phyloP scores from a whole-genome alignment of 1,140 invertebrate species.

The Stenopsyche tienmushanensis region DNA sequence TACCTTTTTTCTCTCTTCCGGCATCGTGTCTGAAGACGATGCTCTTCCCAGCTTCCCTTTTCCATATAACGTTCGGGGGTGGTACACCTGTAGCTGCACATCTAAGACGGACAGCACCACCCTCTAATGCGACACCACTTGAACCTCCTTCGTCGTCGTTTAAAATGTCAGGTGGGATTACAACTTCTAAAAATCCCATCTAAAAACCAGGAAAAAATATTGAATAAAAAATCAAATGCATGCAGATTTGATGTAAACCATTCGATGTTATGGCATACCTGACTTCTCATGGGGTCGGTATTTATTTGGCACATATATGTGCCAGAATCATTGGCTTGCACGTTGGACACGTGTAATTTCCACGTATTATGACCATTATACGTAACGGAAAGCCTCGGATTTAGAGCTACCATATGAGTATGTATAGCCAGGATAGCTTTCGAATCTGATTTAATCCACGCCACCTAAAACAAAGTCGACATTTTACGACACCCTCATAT shows the following conservation, averaged over 20 bases:
- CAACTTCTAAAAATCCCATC: slow-evolving; percentile 79
- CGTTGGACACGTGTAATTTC: slow-evolving; percentile 84
- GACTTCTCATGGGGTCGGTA: slow-evolving; percentile 81
- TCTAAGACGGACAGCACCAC: slow-evolving; percentile 72
- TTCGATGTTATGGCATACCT: slow-evolving; percentile 57
- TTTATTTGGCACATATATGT: slow-evolving; percentile 90
- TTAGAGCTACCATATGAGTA: slow-evolving; percentile 85
- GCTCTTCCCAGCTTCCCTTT: slow-evolving; percentile 70
- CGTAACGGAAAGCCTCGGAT: slow-evolving; percentile 78
- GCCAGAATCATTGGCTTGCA: slow-evolving; percentile 84
- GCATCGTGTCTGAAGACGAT: slow-evolving; percentile 69
- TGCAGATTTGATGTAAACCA: not conserved
- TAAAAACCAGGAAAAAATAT: slow-evolving; percentile 48
- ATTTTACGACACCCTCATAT: not conserved
- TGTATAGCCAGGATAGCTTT: slow-evolving; percentile 88
- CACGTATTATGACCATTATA: slow-evolving; percentile 91
- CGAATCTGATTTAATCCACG: slow-evolving; percentile 89
- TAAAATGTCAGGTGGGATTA: slow-evolving; percentile 81
- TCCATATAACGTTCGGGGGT: slow-evolving; percentile 74
- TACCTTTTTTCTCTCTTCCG: slow-evolving; percentile 67
- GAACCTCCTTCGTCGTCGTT: slow-evolving; percentile 59
- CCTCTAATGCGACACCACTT: slow-evolving; percentile 66
- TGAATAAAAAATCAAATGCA: not conserved
- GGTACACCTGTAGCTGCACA: slow-evolving; percentile 83
- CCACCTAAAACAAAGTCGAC: slow-evolving; percentile 64